Percentiles rank a stretch among this genome's conserved stretches.
Evolutionary conservation across 30 jellyfish, hydroid and myxozoan species (phyloP).

Genomic region (Aurelia sp.): DNA sequence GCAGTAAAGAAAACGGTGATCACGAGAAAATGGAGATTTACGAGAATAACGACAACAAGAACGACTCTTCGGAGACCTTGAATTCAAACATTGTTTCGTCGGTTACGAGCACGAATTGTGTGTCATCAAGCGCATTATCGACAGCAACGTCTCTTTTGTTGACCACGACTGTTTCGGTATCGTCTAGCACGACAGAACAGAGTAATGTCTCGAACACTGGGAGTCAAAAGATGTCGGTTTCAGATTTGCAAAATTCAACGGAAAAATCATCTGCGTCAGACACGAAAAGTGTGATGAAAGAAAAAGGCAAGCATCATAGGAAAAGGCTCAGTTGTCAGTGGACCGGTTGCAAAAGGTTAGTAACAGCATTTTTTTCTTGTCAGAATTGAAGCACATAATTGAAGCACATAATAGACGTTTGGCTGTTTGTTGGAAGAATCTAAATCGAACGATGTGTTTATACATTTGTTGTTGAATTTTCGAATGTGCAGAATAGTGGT

Average conservation of each 20-base stretch:
- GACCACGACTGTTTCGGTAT: neutral
- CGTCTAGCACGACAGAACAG: neutral
- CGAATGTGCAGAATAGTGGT: too few relatives aligned
- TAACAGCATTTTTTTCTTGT: neutral
- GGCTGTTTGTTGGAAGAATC: too few relatives aligned
- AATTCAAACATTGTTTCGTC: neutral
- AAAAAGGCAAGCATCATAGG: constrained; percentile 11
- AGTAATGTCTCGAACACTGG: neutral
- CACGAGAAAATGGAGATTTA: constrained; percentile 4
- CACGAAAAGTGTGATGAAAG: constrained; percentile 6
- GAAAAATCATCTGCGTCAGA: neutral
- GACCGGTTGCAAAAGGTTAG: constrained; percentile 51
- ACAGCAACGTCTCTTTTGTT: neutral
- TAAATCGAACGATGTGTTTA: too few relatives aligned
- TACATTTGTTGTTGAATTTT: too few relatives aligned
- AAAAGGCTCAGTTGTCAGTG: constrained; percentile 43
- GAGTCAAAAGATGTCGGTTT: neutral
- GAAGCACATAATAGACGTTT: too few relatives aligned
- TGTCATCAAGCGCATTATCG: neutral
- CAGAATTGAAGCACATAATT: neutral
- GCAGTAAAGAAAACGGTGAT: constrained; percentile 12
- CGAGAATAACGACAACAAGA: neutral
- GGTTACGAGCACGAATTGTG: neutral
- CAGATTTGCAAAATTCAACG: neutral
- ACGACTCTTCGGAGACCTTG: neutral